Base-by-base conservation (phyloP, 2,113 vertebrate genomes). In the Cariama cristata region DNA sequence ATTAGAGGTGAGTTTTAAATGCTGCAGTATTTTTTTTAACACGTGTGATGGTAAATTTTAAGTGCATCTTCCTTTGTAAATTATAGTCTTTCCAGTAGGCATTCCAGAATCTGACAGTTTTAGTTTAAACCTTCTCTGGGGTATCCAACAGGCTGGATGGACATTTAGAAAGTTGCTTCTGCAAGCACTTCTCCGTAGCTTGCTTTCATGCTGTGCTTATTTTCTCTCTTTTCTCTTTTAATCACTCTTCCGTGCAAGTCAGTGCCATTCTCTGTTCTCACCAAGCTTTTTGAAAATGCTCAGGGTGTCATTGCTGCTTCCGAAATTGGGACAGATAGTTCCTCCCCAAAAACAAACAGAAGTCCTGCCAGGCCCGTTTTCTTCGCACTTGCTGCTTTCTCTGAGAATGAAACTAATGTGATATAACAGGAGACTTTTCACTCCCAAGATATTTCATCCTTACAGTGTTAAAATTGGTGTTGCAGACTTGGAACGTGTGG, bases 201-300 rank as follows among this genome's bases (percentile, higher is more conserved):
- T 90, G 66, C 92, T 94, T 85, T 97, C 87, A 87, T 40, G 53
- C 93, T 94, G 77, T 76, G 90, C 87, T 93, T 75, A n/a, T 86
- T 94, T 91, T 95, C 90, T 91, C 20, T 88, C 52, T 84, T 79
- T 76, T 87, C 79, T 83, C 52, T 86, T 88, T 86, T 80, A 79
- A 88, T 95, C 80, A 33, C 69, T 89, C 68, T 96, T 94, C 77
- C 8, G 9, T 79, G 47, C 62, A 91, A 93, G 84, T 97, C 50
- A 73, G 56, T 82, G 60, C 86, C 8, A 5, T 81, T 93, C 83
- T 92, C 40, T 81, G 35, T 75, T 96, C 81, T 94, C 69, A 63
- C 64, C 60, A 68, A 66, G 66, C 77, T 58, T 76, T 93, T 92
- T 90, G 74, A 85, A 91, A 91, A 76, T 22, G 58, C 77, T 81